Evolutionary conservation across 2,797 vertebrate genomes (phyloP).

Genomic region (Megalops cyprinoides): DNA sequence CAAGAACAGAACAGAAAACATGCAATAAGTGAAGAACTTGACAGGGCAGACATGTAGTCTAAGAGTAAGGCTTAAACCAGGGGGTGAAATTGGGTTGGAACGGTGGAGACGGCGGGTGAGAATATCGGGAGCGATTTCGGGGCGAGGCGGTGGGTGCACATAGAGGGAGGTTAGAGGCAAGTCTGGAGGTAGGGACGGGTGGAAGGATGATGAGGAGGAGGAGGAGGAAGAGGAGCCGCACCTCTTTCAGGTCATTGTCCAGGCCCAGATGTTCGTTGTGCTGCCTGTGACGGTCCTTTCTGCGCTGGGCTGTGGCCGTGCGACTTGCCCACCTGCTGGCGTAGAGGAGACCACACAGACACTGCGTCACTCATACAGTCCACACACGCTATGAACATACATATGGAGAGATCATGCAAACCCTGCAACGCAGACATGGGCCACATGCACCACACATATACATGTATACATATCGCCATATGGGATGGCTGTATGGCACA

Average conservation of each 20-base stretch:
- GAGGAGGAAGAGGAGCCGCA: conserved; percentile 45
- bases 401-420: too few relatives aligned
- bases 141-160: too few relatives aligned
- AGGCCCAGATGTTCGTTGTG: conserved; percentile 78
- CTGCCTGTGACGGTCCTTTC: conserved; percentile 79
- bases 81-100: neutral
- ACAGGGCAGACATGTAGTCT: neutral
- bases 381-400: neutral
- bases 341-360: neutral
- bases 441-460: neutral
- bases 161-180: too few relatives aligned
- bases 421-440: too few relatives aligned
- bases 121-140: neutral
- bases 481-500: too few relatives aligned
- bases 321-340: conserved; percentile 87
- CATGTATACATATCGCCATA: neutral
- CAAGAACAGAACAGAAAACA: neutral
- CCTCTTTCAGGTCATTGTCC: conserved; percentile 88
- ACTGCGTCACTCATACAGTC: neutral
- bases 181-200: neutral
- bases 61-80: neutral
- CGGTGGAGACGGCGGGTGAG: neutral
- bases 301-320: conserved; percentile 78
- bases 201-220: conserved; percentile 32
- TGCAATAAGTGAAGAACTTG: neutral